phyloP scores from a whole-genome alignment of 2,888 invertebrate genomes.

The Heteropelma amictum region DNA sequence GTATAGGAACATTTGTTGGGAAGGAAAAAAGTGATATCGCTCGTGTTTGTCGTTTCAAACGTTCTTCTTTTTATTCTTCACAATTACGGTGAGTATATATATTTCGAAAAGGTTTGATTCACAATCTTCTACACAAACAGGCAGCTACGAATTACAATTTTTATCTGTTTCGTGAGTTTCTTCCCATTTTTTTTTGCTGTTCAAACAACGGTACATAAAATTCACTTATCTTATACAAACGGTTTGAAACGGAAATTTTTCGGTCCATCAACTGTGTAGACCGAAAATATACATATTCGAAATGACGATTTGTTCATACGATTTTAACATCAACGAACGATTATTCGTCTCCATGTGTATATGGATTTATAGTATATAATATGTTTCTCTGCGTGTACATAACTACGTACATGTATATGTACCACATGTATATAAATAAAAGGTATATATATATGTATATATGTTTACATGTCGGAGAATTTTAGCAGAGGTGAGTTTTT shows the following conservation, averaged over 20 bases:
- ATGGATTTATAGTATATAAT: too few relatives aligned
- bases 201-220: too few relatives aligned
- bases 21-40: not conserved
- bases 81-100: slow-evolving; percentile 62
- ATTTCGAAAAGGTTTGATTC: slow-evolving; percentile 55
- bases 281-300: not conserved
- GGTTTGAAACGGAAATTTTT: not conserved
- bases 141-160: slow-evolving; percentile 50
- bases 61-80: slow-evolving; percentile 55
- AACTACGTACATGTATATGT: too few relatives aligned
- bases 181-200: not conserved
- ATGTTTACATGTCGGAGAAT: not conserved
- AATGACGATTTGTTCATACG: slow-evolving; percentile 1
- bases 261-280: not conserved
- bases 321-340: not conserved
- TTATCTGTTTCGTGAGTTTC: not conserved
- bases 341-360: too few relatives aligned
- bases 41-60: too few relatives aligned
- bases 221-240: too few relatives aligned
- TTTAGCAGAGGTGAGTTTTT: not conserved
- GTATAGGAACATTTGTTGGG: not conserved
- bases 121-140: slow-evolving; percentile 62
- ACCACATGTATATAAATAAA: slow-evolving; percentile 1
- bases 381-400: too few relatives aligned
- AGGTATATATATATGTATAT: slow-evolving; percentile 17